Conservation (phyloP, 2,113 vertebrate genomes). For the Cygnus buccinator region DNA sequence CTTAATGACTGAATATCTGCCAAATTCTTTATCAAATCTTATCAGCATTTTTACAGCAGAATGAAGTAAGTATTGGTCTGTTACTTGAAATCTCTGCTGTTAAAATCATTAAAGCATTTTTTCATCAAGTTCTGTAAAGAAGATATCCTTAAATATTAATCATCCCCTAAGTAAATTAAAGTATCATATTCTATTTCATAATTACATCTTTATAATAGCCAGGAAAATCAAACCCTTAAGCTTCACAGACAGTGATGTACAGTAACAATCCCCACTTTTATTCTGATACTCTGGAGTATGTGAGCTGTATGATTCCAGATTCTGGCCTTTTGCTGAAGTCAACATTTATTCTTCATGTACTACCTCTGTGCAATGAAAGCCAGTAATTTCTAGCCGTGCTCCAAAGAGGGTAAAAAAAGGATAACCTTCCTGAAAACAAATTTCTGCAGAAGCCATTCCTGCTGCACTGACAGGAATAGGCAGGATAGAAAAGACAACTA, state of each 20-base stretch:
- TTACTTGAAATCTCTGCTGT: neutral
- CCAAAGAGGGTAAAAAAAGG: neutral
- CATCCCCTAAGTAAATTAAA: neutral
- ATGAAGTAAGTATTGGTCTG: neutral
- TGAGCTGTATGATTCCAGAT: neutral
- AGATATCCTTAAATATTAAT: neutral
- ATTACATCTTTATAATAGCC: neutral
- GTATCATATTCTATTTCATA: neutral
- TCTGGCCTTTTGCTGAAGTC: neutral
- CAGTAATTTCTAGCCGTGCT: neutral
- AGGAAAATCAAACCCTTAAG: neutral
- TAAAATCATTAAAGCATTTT: neutral
- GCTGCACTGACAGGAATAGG: neutral
- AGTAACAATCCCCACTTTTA: neutral
- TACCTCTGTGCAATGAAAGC: neutral
- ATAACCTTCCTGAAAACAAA: neutral
- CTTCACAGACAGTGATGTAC: neutral
- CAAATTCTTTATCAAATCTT: neutral
- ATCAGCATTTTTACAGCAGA: neutral
- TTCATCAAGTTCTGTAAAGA: neutral
- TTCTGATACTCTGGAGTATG: neutral
- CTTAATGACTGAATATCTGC: neutral
- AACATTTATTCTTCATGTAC: neutral
- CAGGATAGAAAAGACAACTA: neutral
- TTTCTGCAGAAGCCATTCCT: constrained; percentile 5